A percentile compares a stretch with the other conserved stretches of the same genome.
Evolutionary conservation across 2,888 invertebrate genomes (phyloP).

Genomic region (Crepidodera aurea): DNA sequence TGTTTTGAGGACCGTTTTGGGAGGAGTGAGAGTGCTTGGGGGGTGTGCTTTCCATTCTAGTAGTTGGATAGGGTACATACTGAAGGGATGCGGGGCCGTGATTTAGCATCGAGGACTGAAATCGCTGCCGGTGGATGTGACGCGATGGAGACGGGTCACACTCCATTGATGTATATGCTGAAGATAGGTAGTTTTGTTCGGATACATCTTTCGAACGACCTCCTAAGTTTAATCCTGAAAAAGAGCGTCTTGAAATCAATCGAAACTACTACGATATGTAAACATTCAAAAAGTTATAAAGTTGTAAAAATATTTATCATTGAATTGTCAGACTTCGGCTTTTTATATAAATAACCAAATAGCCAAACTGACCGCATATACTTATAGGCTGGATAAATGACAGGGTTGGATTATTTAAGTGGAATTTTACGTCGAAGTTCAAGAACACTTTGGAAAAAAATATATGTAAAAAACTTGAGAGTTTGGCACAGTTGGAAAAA

Average conservation of each 20-base stretch:
- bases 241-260: not conserved
- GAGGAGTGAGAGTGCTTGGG: conserved; percentile 39
- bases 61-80: conserved; percentile 58
- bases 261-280: not conserved
- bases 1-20: conserved; percentile 39
- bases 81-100: conserved; percentile 60
- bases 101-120: conserved; percentile 58
- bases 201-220: conserved; percentile 59
- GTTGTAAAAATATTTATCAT: no score
- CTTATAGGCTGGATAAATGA: no score
- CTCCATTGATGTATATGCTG: conserved; percentile 71
- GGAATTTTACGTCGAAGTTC: no score
- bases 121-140: conserved; percentile 53
- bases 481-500: no score
- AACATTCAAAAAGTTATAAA: not conserved
- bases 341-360: no score
- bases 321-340: no score
- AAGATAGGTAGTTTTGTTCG: conserved; percentile 49
- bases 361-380: no score
- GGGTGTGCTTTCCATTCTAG: conserved; percentile 51
- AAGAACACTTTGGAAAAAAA: no score
- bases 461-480: no score
- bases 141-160: conserved; percentile 74
- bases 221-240: conserved; percentile 62
- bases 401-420: no score